A percentile compares a stretch with the other conserved stretches of the same genome.
Evolutionary conservation across 2,888 invertebrate genomes (phyloP).

Genomic region (Minunthozetes semirufus): DNA sequence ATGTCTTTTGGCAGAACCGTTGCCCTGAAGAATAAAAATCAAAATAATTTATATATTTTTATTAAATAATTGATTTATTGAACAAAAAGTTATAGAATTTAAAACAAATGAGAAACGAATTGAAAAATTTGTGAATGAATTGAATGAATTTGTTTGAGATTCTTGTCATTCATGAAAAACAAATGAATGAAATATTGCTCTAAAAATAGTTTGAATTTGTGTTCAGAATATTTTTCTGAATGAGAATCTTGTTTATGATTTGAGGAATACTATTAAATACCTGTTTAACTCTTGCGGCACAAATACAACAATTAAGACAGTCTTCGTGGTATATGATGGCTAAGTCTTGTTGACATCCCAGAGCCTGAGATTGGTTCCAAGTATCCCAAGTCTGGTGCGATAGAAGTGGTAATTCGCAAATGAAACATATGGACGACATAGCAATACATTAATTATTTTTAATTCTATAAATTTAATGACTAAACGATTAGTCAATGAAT

Average conservation of each 20-base stretch:
- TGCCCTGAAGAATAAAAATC: constrained; percentile 35
- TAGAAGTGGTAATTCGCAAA: constrained; percentile 89
- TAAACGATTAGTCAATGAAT: constrained; percentile 12
- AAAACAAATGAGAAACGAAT: too few relatives aligned
- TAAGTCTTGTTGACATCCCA: constrained; percentile 19
- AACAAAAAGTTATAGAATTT: too few relatives aligned
- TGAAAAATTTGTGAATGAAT: too few relatives aligned
- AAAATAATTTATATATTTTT: too few relatives aligned
- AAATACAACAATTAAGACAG: constrained; percentile 92
- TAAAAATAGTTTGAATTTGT: too few relatives aligned
- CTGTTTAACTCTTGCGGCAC: constrained; percentile 72
- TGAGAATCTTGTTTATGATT: too few relatives aligned
- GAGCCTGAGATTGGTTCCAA: constrained; percentile 41
- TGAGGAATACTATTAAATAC: neutral
- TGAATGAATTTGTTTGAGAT: too few relatives aligned
- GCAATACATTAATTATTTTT: neutral
- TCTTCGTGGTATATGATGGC: constrained; percentile 73
- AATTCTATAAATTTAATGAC: constrained; percentile 18
- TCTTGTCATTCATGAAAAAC: too few relatives aligned
- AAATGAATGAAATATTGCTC: too few relatives aligned
- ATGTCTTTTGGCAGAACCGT: constrained; percentile 53
- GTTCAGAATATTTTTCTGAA: too few relatives aligned
- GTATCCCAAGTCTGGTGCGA: constrained; percentile 63
- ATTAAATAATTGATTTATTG: too few relatives aligned
- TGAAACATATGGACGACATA: constrained; percentile 61